Base-by-base conservation (phyloP, 2,888 invertebrate species). In the Monochamus alternatus region DNA sequence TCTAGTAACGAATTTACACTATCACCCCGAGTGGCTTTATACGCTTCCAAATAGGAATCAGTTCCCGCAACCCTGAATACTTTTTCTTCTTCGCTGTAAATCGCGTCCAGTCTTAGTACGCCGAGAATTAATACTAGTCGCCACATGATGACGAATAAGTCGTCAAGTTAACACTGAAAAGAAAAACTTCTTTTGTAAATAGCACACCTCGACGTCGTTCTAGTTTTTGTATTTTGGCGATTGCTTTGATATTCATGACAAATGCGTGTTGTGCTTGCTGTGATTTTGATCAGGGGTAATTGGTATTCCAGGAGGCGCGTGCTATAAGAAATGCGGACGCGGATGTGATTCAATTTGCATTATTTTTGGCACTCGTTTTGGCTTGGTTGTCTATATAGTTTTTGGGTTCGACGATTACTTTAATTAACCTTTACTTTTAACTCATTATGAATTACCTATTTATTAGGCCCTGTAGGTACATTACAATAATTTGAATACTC, bases 1-100 rank as follows among this genome's bases (percentile, higher is more conserved):
- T 81, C 79, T 32, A 78, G 22, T 89, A 89, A 80, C 89, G 89
- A 73, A 89, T 89, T 84, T 88, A 90, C 85, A 88, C 91, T 81
- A 88, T 91, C 87, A 87, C 90, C 84, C 86, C 90, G 85, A 84
- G 93, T 92, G 81, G 92, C 91, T 5, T 91, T 91, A 81, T 93
- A 91, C 2, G 94, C 94, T 59, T 93, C 92, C 80, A 94, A 87
- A 83, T 94, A 94, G 3, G 93, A 92, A 86, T 94, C 93, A 5
- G 82, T 69, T 32, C 74, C 73, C 22, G 70, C 47, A 14, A 71
- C 70, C 52, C 59, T 62, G 32, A 71, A 71, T 8, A 71, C 70
- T 52, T 71, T 71, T 63, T 71, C 70, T 14, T 71, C 63, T 38
- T 71, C 70, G 22, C 52, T 10, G 10, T 52, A 63, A 51, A 71